Evolutionary conservation across 2,113 vertebrate species (phyloP).

Genomic region (Uropsilus gracilis): DNA sequence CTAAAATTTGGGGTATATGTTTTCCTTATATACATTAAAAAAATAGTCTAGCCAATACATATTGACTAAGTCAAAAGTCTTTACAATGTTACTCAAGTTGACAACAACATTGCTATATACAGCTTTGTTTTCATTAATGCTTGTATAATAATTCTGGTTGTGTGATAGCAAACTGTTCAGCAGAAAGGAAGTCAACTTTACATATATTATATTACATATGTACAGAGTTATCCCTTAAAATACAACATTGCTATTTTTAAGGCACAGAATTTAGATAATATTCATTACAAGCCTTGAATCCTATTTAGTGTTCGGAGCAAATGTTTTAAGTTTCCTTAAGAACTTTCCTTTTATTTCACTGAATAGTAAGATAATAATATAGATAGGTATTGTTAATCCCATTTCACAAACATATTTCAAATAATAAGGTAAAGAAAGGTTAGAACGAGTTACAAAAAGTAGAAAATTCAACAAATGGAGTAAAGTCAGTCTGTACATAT

Average conservation of each 20-base stretch:
- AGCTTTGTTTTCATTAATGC: constrained; percentile 61
- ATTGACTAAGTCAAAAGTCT: constrained; percentile 38
- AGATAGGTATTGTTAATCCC: neutral
- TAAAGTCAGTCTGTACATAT: neutral
- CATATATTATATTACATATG: constrained; percentile 39
- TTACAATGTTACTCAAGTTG: neutral
- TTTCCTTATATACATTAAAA: neutral
- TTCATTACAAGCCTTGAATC: constrained; percentile 16
- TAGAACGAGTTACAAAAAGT: neutral
- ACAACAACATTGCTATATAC: neutral
- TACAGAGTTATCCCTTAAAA: constrained; percentile 47
- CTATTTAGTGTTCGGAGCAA: neutral
- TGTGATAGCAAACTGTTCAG: constrained; percentile 24
- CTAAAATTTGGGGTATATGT: neutral
- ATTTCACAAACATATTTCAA: neutral
- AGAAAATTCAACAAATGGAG: neutral
- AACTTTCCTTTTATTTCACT: neutral
- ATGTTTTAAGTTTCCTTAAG: neutral
- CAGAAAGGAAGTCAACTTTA: constrained; percentile 39
- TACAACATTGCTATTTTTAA: constrained; percentile 9
- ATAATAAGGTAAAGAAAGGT: neutral
- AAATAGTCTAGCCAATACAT: neutral
- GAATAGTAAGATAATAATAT: neutral
- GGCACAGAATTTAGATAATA: constrained; percentile 37
- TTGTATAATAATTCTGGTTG: constrained; percentile 4